These are phyloP conservation scores for Crocuta crocuta DNA, from an alignment of 2,113 vertebrate species.

Conservation along the genomic window DNA sequence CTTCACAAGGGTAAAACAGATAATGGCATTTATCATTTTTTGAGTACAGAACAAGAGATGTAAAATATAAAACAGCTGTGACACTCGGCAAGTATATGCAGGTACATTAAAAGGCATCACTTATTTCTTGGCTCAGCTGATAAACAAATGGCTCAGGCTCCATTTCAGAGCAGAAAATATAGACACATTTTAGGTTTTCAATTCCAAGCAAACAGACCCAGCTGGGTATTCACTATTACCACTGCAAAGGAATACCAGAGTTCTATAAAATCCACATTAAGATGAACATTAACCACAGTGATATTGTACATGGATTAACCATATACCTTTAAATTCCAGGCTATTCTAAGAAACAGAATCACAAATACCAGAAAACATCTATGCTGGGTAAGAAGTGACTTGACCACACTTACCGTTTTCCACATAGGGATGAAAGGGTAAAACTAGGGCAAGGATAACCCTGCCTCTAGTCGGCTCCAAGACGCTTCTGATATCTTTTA, in stretches of 20 bases:
- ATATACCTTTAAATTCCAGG: not conserved
- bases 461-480: slow-evolving; percentile 94
- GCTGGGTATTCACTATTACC: not conserved
- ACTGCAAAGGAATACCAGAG: not conserved
- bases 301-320: not conserved
- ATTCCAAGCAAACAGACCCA: slow-evolving; percentile 25
- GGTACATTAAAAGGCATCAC: not conserved
- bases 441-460: slow-evolving; percentile 94
- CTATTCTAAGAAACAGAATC: slow-evolving; percentile 43
- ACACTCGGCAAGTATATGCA: not conserved
- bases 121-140: not conserved
- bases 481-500: slow-evolving; percentile 92
- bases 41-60: not conserved
- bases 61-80: not conserved
- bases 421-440: slow-evolving; percentile 97
- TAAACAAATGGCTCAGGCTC: not conserved
- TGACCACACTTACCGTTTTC: slow-evolving; percentile 93
- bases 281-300: slow-evolving; percentile 16
- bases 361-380: not conserved
- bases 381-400: not conserved
- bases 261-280: slow-evolving; percentile 13
- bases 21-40: not conserved
- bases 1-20: slow-evolving; percentile 39
- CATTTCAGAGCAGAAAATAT: not conserved
- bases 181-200: slow-evolving; percentile 4